phyloP scores from a whole-genome alignment of 2,797 vertebrate species.

The Euthynnus affinis region DNA sequence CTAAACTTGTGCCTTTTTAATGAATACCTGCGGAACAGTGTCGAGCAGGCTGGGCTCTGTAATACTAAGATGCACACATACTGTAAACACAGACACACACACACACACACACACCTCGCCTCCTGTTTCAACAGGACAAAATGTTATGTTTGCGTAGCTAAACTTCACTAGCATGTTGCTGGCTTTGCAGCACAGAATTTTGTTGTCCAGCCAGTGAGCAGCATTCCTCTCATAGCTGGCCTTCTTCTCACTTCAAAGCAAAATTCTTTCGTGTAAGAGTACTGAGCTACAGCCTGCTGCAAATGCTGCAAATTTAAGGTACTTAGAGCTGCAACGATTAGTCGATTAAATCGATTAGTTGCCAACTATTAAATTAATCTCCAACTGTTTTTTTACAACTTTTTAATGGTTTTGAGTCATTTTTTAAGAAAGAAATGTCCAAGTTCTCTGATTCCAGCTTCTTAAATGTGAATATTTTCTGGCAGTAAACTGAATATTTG shows the following conservation, averaged over 20 bases:
- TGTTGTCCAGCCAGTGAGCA: slow-evolving; percentile 18
- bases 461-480: too few species aligned
- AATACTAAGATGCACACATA: slow-evolving; percentile 32
- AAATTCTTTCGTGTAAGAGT: slow-evolving; percentile 30
- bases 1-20: slow-evolving; percentile 77
- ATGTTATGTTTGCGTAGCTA: slow-evolving; percentile 17
- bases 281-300: not conserved
- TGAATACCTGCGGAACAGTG: slow-evolving; percentile 69
- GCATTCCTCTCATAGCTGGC: slow-evolving; percentile 54
- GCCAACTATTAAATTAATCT: too few species aligned
- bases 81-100: not conserved
- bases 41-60: slow-evolving; percentile 42
- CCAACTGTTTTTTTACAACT: too few species aligned
- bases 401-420: too few species aligned
- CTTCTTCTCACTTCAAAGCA: slow-evolving; percentile 34
- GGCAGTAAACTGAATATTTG: too few species aligned
- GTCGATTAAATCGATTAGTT: too few species aligned
- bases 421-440: too few species aligned
- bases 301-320: not conserved
- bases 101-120: not conserved
- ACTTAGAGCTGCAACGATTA: too few species aligned
- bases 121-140: slow-evolving; percentile 32
- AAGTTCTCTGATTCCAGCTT: too few species aligned
- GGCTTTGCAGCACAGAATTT: slow-evolving; percentile 19
- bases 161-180: not conserved